Conservation (phyloP, 2,888 invertebrate genomes). For the Eremobia ochroleuca region DNA sequence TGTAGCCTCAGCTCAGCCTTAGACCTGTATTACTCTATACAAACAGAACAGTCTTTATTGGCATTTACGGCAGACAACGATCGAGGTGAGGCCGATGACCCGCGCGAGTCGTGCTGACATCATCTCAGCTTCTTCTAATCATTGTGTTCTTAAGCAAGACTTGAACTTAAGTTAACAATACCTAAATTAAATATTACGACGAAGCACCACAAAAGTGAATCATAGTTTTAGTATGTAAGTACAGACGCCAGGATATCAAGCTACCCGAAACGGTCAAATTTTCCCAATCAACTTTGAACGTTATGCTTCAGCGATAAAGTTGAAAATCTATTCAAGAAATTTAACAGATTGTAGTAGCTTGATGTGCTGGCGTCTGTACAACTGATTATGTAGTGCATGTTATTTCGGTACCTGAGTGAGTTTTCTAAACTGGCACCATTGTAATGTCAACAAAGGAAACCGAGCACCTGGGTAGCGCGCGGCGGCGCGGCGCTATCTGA, state of each 20-base stretch:
- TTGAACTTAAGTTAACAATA: constrained; percentile 10
- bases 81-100: constrained; percentile 54
- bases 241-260: no score
- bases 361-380: no score
- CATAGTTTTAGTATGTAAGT: neutral
- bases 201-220: neutral
- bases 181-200: neutral
- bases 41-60: constrained; percentile 21
- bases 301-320: no score
- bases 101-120: constrained; percentile 46
- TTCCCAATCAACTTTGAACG: no score
- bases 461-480: constrained; percentile 15
- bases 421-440: constrained; percentile 22
- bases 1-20: no score
- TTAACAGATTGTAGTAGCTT: no score
- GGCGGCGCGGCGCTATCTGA: constrained; percentile 12
- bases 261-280: no score
- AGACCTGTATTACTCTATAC: neutral
- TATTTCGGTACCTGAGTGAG: neutral
- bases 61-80: constrained; percentile 25
- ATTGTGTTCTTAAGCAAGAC: constrained; percentile 16
- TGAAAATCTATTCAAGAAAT: no score
- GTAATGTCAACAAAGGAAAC: constrained; percentile 34
- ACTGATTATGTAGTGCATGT: neutral
- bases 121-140: constrained; percentile 28